phyloP scores from a whole-genome alignment of 2,113 vertebrate genomes.

The Lynx canadensis region DNA sequence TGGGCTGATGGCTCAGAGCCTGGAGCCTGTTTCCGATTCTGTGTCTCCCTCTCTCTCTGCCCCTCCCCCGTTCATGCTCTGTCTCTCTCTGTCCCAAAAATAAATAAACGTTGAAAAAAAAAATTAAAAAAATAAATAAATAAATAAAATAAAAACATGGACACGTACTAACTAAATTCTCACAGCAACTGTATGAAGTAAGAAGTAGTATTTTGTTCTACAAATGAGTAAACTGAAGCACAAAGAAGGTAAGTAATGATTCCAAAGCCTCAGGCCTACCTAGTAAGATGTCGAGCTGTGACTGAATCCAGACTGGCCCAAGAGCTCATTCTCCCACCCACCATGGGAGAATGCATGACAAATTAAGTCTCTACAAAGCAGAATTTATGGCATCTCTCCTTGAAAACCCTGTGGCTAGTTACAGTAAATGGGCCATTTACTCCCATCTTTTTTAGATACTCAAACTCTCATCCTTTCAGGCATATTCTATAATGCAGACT shows the following conservation, averaged over 20 bases:
- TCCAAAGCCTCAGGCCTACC: background rate
- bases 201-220: background rate
- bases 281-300: background rate
- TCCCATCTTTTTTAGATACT: background rate
- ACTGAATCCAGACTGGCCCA: background rate
- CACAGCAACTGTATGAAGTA: background rate
- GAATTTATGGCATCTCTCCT: background rate
- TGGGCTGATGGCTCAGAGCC: too few species aligned
- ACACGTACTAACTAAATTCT: background rate
- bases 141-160: background rate
- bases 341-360: background rate
- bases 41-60: too few species aligned
- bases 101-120: too few species aligned
- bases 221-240: background rate
- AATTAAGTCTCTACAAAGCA: background rate
- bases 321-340: background rate
- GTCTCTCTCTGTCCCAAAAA: too few species aligned
- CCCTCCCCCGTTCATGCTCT: too few species aligned
- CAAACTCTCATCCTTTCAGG: constrained; percentile 7
- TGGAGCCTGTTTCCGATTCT: too few species aligned
- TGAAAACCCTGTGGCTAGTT: background rate
- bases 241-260: background rate
- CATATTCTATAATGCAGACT: background rate
- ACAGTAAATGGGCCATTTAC: background rate
- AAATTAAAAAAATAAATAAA: too few species aligned